Evolutionary conservation across 2,797 vertebrate genomes (phyloP).

Genomic region (Crypturellus tataupa): DNA sequence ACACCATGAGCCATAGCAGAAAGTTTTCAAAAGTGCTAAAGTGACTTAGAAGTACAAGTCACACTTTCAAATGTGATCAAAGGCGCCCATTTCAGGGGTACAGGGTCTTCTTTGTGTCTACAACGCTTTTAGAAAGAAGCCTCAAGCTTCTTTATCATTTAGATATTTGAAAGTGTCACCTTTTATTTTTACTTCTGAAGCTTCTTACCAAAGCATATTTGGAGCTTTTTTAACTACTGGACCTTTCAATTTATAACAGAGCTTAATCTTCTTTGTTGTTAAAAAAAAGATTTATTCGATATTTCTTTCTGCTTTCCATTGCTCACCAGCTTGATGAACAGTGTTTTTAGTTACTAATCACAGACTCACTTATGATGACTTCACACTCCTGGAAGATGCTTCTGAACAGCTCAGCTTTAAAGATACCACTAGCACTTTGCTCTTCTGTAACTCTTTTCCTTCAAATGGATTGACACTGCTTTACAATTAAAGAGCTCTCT

Average conservation of each 20-base stretch:
- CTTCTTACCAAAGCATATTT: not conserved
- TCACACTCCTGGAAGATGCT: not conserved
- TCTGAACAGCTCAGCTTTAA: not conserved
- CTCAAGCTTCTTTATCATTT: constrained; percentile 12
- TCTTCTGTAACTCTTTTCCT: not conserved
- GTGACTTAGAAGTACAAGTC: constrained; percentile 39
- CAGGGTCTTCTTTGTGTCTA: not conserved
- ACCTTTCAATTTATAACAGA: constrained; percentile 17
- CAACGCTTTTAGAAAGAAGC: constrained; percentile 5
- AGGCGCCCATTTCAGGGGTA: constrained; percentile 18
- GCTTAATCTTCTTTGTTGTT: constrained; percentile 6
- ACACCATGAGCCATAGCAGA: constrained; percentile 16
- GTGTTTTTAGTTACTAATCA: constrained; percentile 1
- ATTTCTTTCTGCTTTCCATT: not conserved
- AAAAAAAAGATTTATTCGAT: not conserved
- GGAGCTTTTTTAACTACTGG: not conserved
- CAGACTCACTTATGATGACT: not conserved
- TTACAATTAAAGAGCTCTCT: not conserved
- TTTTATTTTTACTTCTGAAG: constrained; percentile 55
- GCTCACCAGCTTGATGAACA: not conserved
- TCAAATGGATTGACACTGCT: not conserved
- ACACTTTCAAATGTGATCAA: constrained; percentile 40
- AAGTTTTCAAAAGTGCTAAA: constrained; percentile 38
- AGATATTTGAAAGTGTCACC: not conserved
- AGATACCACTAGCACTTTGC: not conserved